A percentile compares a stretch with the other conserved stretches of the same genome.
Conservation (phyloP, 2,797 vertebrate genomes). For the Podarcis lilfordi region DNA sequence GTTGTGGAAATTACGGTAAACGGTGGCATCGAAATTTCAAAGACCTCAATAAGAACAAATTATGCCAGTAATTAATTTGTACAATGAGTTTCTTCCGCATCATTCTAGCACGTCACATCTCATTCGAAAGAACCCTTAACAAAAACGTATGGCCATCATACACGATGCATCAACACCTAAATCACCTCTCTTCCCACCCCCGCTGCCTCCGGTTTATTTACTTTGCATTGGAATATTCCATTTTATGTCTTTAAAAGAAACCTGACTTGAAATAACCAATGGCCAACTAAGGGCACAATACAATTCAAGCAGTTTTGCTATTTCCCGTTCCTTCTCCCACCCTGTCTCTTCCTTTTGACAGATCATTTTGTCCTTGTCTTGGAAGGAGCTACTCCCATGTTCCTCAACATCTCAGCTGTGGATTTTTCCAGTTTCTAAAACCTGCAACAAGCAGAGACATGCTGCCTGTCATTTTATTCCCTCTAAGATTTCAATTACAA, state of each 20-base stretch:
- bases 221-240: background rate
- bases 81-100: background rate
- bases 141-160: background rate
- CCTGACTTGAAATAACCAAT: background rate
- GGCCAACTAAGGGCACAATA: background rate
- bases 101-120: background rate
- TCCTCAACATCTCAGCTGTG: background rate
- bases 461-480: background rate
- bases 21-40: background rate
- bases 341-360: background rate
- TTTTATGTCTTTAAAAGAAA: background rate
- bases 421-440: background rate
- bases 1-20: background rate
- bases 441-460: background rate
- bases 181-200: too few relatives aligned
- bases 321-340: background rate
- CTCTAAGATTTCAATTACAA: background rate
- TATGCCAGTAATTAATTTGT: background rate
- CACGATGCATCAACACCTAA: background rate
- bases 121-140: background rate
- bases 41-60: background rate
- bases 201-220: background rate
- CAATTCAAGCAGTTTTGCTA: rapidly evolving
- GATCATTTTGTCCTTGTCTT: background rate
- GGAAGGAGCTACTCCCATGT: background rate